These are phyloP conservation scores for Smittia aterrima DNA, from an alignment of 2,888 invertebrate genomes.

Conservation along the genomic window DNA sequence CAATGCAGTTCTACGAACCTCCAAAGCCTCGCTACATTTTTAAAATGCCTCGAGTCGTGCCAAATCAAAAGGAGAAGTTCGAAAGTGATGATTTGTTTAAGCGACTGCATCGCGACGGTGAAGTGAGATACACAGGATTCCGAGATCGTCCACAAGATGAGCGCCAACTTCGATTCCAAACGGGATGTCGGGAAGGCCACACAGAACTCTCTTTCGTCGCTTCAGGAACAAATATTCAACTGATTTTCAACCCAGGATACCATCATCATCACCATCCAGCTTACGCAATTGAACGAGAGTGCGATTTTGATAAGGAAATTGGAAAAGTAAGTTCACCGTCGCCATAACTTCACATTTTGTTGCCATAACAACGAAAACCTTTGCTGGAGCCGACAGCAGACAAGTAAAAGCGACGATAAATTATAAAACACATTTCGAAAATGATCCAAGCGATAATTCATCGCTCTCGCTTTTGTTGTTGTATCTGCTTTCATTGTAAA, in stretches of 20 bases:
- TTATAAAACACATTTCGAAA: slow-evolving; percentile 1
- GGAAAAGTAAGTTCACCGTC: slow-evolving; percentile 72
- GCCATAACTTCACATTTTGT: not conserved
- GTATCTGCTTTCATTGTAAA: slow-evolving; percentile 5
- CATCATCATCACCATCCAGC: slow-evolving; percentile 53
- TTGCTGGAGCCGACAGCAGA: not conserved
- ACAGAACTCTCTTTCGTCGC: slow-evolving; percentile 95
- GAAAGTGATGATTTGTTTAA: slow-evolving; percentile 95
- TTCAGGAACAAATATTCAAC: slow-evolving; percentile 91
- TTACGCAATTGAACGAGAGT: slow-evolving; percentile 72
- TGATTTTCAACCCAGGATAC: slow-evolving; percentile 70
- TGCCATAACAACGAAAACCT: not conserved
- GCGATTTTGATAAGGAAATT: slow-evolving; percentile 93
- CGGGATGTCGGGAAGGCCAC: slow-evolving; percentile 92
- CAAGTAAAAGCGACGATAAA: not conserved
- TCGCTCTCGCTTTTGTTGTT: not conserved
- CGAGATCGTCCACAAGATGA: slow-evolving; percentile 91
- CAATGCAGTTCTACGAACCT: slow-evolving; percentile 87
- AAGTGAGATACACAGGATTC: slow-evolving; percentile 94
- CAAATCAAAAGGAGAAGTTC: slow-evolving; percentile 94
- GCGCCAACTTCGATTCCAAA: slow-evolving; percentile 88
- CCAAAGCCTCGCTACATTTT: slow-evolving; percentile 85
- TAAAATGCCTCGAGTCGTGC: slow-evolving; percentile 96
- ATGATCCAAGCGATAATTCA: slow-evolving; percentile 5
- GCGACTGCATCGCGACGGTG: slow-evolving; percentile 88